phyloP scores from a whole-genome alignment of 2,888 invertebrate species.

The Nysson spinosus region DNA sequence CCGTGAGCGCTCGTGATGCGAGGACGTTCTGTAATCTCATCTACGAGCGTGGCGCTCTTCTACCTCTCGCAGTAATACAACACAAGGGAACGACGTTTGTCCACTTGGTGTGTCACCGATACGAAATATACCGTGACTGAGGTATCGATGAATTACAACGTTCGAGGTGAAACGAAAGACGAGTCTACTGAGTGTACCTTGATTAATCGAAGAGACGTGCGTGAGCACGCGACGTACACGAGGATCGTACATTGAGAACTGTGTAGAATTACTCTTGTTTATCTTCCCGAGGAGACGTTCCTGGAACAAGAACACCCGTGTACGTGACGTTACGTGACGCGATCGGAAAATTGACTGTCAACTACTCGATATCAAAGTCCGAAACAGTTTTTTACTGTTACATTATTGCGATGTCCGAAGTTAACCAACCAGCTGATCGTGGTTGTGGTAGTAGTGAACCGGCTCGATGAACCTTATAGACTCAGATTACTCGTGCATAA shows the following conservation, averaged over 20 bases:
- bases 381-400: neutral
- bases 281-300: neutral
- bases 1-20: slow-evolving; percentile 89
- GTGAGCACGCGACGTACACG: slow-evolving; percentile 43
- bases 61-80: slow-evolving; percentile 31
- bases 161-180: neutral
- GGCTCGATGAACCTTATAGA: slow-evolving; percentile 43
- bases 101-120: neutral
- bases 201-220: slow-evolving; percentile 32
- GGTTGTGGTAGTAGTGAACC: slow-evolving; percentile 33
- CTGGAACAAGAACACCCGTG: neutral
- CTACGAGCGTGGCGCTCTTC: slow-evolving; percentile 50
- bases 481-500: slow-evolving; percentile 15
- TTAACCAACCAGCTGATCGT: slow-evolving; percentile 54
- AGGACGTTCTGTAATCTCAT: slow-evolving; percentile 81
- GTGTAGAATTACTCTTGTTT: slow-evolving; percentile 13
- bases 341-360: neutral
- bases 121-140: too few relatives aligned
- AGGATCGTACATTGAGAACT: slow-evolving; percentile 11
- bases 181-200: too few relatives aligned
- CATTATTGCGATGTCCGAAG: slow-evolving; percentile 8
- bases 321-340: neutral
- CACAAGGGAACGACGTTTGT: slow-evolving; percentile 23
- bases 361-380: neutral
- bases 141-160: neutral